Base-by-base conservation (phyloP, 1,140 invertebrate genomes). In the Physella acuta region DNA sequence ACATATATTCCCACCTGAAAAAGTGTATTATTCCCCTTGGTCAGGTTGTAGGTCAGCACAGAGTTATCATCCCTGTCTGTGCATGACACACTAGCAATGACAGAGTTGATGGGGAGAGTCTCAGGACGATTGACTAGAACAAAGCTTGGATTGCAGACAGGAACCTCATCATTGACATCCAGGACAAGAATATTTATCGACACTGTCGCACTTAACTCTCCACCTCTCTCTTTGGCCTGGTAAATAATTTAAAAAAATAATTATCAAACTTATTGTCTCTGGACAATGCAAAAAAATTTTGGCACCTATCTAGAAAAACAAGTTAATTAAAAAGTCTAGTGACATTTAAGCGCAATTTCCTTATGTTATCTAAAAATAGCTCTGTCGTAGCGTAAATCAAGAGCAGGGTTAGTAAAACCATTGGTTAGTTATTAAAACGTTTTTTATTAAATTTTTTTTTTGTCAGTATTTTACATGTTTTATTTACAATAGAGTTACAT, bases 161-260 rank as follows among this genome's bases (percentile, higher is more conserved):
- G 78, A 17, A 59, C 26, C 55, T 75, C 74, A 66, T 82, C 81
- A 69, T 82, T 80, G 33, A 75, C 71, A 69, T 76, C 77, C 0
- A 56, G 69, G 5, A 82, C 56, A 1, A 67, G 78, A 36, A 81
- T 61, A 55, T 55, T 66, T 17, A 78, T 70, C 4, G 73, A 75
- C 8, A 66, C 68, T 3, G 71, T 73, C 2, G 68, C 74, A 8
- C 72, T 67, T 36, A 70, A 68, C 24, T 34, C 68, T 26, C 52
- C 75, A 26, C 68, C 68, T 17, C 70, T 60, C 52, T 79, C 77
- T 24, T 60, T 75, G 11, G 76, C 79, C 52, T 73, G 64, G 14
- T 76, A 68, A 14, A 17, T 17, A 5, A 30, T 11, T 16, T 16
- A 11, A 60, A 33, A 31, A n/a, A n/a, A n/a, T n/a, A n/a, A n/a